Percentiles rank a stretch among this genome's conserved stretches.
Evolutionary conservation across 2,888 invertebrate species (phyloP).

Genomic region (Myopa tessellatipennis): DNA sequence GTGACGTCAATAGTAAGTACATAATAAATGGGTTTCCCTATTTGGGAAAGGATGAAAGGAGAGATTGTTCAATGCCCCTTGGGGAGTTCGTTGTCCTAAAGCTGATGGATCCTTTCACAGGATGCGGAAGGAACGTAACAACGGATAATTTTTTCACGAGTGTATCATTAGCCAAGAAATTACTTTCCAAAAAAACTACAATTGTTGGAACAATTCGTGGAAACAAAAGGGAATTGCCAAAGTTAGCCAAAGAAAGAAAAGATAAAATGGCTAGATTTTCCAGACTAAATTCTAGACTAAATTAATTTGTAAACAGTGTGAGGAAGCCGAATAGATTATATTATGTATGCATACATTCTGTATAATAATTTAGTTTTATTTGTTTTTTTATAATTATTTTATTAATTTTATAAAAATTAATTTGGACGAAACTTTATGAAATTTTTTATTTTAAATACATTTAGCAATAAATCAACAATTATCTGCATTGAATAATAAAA

Average conservation of each 20-base stretch:
- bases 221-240: slow-evolving; percentile 40
- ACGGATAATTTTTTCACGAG: slow-evolving; percentile 51
- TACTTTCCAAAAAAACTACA: slow-evolving; percentile 47
- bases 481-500: slow-evolving; percentile 50
- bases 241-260: slow-evolving; percentile 48
- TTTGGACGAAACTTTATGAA: too few relatives aligned
- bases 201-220: slow-evolving; percentile 46
- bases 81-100: slow-evolving; percentile 50
- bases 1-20: slow-evolving; percentile 50
- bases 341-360: too few relatives aligned
- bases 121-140: slow-evolving; percentile 46
- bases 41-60: slow-evolving; percentile 35
- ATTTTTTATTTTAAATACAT: too few relatives aligned
- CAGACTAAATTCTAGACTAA: slow-evolving; percentile 35
- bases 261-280: slow-evolving; percentile 39
- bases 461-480: slow-evolving; percentile 50
- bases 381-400: too few relatives aligned
- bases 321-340: slow-evolving; percentile 51
- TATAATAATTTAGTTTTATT: too few relatives aligned
- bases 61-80: slow-evolving; percentile 44
- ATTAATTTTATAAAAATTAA: too few relatives aligned
- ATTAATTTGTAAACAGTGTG: slow-evolving; percentile 49
- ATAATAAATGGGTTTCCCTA: slow-evolving; percentile 52
- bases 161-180: slow-evolving; percentile 44
- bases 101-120: slow-evolving; percentile 14